Evolutionary conservation across 1,140 invertebrate genomes (phyloP), one percentile per base, ranked within the genome.

Genomic region (Agrilus planipennis): DNA sequence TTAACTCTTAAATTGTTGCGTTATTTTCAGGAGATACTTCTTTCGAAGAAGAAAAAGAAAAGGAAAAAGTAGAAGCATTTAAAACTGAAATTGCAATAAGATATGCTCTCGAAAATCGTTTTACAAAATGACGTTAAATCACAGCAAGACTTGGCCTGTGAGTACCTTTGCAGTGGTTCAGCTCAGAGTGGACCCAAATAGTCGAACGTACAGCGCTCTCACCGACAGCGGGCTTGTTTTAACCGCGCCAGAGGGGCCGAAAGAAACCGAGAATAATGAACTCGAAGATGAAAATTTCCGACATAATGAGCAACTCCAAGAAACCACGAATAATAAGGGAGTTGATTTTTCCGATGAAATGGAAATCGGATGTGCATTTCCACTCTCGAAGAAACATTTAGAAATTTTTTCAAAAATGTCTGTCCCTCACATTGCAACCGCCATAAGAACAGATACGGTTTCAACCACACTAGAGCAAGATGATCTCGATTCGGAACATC

Each of bases 131-230:
- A 60, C 61, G 14, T 44, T 63, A 36, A 59, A 62, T 52, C 60
- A 61, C 46, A 63, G 60, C 48, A 63, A 61, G 47, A 59, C 61
- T 40, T 63, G 61, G 61, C 61, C 61, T 11, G 53, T 60, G 16
- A 53, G 42, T 38, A 55, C 55, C 20, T 47, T 62, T 45, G 61
- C 61, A 9, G 51, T 61, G 9, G 60, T 64, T 6, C 58, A 64
- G 37, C 39, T 64, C 30, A 50, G 53, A 14, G 53, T 64, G 16
- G 58, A 60, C 39, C 48, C 52, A 12, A 45, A 60, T 20, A 60
- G 60, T 7, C 51, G 54, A 18, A 52, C 58, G 4, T 61, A 62
- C 45, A 55, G 54, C 20, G 54, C 58, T 1, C 35, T 62, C 6
- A 45, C 53, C 12, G 52, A 47, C 12, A 21, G 17, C 16, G 20